These are phyloP conservation scores for Daboia siamensis DNA, from an alignment of 2,113 vertebrate genomes.

Conservation along the genomic window DNA sequence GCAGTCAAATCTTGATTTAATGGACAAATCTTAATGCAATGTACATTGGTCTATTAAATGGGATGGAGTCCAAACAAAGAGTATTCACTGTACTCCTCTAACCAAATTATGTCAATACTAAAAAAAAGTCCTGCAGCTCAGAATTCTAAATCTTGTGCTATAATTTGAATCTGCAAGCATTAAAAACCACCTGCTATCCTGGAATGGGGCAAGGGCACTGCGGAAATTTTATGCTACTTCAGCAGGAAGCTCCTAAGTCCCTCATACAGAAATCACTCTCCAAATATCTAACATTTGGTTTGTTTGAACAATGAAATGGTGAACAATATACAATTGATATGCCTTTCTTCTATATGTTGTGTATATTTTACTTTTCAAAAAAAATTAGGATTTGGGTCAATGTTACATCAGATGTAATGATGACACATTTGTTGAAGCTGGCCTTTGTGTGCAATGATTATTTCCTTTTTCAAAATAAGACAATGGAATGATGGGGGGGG, in stretches of 20 bases:
- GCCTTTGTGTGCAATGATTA: too few relatives aligned
- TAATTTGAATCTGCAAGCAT: not conserved
- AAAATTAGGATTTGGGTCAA: not conserved
- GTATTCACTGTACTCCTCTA: not conserved
- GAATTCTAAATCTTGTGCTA: constrained; percentile 12
- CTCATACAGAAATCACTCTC: not conserved
- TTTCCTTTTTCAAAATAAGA: too few relatives aligned
- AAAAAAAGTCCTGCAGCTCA: constrained; percentile 6
- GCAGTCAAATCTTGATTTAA: not conserved
- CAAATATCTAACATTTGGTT: not conserved
- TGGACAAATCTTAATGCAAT: not conserved
- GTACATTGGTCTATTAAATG: not conserved
- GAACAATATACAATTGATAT: not conserved
- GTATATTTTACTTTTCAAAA: not conserved
- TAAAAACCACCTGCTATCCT: not conserved
- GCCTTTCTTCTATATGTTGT: not conserved
- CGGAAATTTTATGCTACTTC: not conserved
- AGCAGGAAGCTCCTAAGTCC: not conserved
- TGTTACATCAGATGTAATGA: too few relatives aligned
- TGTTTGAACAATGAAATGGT: not conserved
- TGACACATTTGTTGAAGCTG: too few relatives aligned
- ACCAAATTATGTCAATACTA: not conserved
- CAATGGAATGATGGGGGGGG: too few relatives aligned
- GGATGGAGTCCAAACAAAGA: not conserved
- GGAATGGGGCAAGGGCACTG: not conserved